Evolutionary conservation across 2,888 invertebrate genomes (phyloP), one percentile per base, ranked within the genome.

Genomic region (Caenorhabditis sp.): DNA sequence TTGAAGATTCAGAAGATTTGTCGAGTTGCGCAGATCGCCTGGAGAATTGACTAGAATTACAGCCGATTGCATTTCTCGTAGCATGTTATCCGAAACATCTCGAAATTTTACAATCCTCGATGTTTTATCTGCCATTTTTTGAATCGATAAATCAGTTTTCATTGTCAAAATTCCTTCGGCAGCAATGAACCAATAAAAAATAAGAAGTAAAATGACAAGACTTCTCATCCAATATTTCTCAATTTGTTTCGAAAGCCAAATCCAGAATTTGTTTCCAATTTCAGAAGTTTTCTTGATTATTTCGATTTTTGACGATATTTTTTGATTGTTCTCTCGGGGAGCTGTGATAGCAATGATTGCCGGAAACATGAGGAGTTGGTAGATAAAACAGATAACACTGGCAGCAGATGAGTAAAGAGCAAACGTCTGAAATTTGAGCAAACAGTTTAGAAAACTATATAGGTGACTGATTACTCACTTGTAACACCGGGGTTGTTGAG

Each of bases 341-440:
- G 81, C 81, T 0, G 77, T 80, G 7, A 83, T 61, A 1, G 80
- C 77, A 36, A 83, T 70, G 27, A 83, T 81, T 0, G 83, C 83
- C 0, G 83, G 81, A 61, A 83, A 83, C 38, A 83, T 73, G 50
- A 83, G 61, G 14, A 83, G 67, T 69, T 83, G 81, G 54, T 80
- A 83, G 58, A 81, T 57, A 62, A 77, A 83, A 62, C 83, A 83
- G 38, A 81, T 70, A 17, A 79, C 70, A 62, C 72, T 70, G 36
- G 81, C 83, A n/a, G 81, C 83, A 1, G 80, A 69, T 1, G 81
- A 81, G 67, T 83, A 83, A 64, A 83, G 76, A 27, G 81, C 83
- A 36, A 83, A 83, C 0, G 83, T 80, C 77, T 80, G 68, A 21
- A 65, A 70, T 14, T n/a, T n/a, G n/a, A n/a, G n/a, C n/a, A n/a